These are phyloP conservation scores for Aphis gossypii DNA, from an alignment of 1,140 invertebrate genomes.

Conservation along the genomic window DNA sequence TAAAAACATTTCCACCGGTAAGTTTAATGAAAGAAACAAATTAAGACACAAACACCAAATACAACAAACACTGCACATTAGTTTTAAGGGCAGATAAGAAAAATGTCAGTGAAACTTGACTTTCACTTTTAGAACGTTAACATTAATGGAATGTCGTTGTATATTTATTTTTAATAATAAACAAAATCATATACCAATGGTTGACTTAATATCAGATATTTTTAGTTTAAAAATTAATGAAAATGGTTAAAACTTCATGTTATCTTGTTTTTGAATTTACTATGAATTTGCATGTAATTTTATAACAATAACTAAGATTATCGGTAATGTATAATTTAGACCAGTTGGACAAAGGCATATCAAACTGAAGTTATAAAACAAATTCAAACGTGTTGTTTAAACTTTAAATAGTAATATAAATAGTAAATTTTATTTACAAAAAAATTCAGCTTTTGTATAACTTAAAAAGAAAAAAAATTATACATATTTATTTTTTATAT, in stretches of 20 bases:
- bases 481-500: constrained; percentile 56
- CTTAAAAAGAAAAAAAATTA: constrained; percentile 55
- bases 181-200: background rate
- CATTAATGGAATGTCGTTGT: constrained; percentile 28
- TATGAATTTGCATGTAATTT: background rate
- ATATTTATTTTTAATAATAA: background rate
- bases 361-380: constrained; percentile 34
- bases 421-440: constrained; percentile 58
- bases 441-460: constrained; percentile 56
- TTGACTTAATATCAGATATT: background rate
- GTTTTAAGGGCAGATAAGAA: background rate
- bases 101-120: background rate
- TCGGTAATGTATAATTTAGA: constrained; percentile 30
- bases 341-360: background rate
- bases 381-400: constrained; percentile 40
- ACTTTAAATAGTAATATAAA: constrained; percentile 58
- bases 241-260: background rate
- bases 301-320: constrained; percentile 14
- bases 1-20: background rate
- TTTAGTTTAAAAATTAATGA: background rate
- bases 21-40: background rate
- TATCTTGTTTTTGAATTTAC: background rate
- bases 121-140: background rate
- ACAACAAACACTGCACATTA: background rate
- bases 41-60: background rate